A percentile compares a stretch with the other conserved stretches of the same genome.
Conservation (phyloP, 2,797 vertebrate species). For the Phrynocephalus forsythii region DNA sequence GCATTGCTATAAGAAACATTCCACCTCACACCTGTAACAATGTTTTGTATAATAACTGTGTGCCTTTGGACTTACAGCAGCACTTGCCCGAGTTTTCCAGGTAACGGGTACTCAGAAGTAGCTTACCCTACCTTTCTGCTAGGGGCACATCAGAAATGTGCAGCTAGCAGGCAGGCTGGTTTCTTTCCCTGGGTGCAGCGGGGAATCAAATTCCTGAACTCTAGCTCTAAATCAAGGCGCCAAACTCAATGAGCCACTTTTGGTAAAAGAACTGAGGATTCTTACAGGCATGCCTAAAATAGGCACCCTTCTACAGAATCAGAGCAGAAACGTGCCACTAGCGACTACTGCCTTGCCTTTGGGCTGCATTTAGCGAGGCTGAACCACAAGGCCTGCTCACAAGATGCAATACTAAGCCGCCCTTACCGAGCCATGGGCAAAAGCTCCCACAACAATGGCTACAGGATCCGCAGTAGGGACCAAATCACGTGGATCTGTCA, state of each 20-base stretch:
- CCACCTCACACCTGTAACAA: background rate
- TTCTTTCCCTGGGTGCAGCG: no score
- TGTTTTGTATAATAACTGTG: background rate
- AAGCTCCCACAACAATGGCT: slow-evolving; percentile 91
- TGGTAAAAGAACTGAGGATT: background rate
- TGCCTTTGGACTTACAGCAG: no score
- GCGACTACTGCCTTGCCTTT: background rate
- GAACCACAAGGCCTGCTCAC: background rate
- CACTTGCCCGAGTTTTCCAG: no score
- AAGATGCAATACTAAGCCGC: background rate
- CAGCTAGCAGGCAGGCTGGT: no score
- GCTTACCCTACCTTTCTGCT: no score
- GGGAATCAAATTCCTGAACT: no score
- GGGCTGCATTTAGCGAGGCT: no score
- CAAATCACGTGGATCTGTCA: slow-evolving; percentile 82
- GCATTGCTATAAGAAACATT: background rate
- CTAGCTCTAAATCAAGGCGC: no score
- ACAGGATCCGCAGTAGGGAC: slow-evolving; percentile 87
- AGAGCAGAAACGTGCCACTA: background rate
- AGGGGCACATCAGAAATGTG: no score
- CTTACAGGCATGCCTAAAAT: background rate
- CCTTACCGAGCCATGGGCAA: slow-evolving; percentile 94
- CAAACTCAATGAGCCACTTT: no score
- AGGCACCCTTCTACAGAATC: background rate
- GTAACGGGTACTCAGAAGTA: no score